Percentiles rank a stretch among this genome's conserved stretches.
Conservation (phyloP, 2,113 vertebrate species). For the Empidonax traillii region DNA sequence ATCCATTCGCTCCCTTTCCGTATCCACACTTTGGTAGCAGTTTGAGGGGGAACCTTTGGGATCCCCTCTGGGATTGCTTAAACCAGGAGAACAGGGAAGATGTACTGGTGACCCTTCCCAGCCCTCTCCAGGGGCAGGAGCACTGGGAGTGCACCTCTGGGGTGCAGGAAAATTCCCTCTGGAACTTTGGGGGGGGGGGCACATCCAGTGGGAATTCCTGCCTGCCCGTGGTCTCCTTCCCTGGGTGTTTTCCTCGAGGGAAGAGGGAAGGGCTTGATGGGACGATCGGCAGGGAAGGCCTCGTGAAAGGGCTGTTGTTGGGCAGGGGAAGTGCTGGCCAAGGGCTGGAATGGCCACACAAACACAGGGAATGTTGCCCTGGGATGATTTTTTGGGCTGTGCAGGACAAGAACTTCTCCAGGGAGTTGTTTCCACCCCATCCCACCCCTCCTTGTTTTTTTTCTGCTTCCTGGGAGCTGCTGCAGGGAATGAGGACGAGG, state of each 20-base stretch:
- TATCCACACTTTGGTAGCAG: not conserved
- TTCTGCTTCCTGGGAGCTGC: not conserved
- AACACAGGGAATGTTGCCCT: not conserved
- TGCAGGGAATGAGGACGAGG: not conserved
- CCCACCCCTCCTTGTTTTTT: no score
- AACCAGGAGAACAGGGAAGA: not conserved
- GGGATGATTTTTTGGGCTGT: not conserved
- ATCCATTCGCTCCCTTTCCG: not conserved
- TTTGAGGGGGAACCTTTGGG: not conserved
- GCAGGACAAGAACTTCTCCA: not conserved
- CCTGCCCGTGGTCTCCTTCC: not conserved
- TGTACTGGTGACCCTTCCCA: not conserved
- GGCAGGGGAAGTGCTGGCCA: not conserved
- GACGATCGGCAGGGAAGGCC: rapidly evolving
- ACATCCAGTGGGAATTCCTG: not conserved
- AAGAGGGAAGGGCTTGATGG: not conserved
- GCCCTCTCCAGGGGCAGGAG: not conserved
- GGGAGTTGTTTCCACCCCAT: not conserved
- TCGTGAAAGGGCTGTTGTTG: not conserved
- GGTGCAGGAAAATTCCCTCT: not conserved
- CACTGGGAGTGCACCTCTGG: not conserved
- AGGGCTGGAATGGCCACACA: not conserved
- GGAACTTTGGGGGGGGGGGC: not conserved
- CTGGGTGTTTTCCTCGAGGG: not conserved
- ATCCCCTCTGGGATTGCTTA: not conserved